A percentile compares a stretch with the other conserved stretches of the same genome.
Evolutionary conservation across 53 echinoderm and acorn worm genomes (phyloP).

Genomic region (Hippasteria phrygiana): DNA sequence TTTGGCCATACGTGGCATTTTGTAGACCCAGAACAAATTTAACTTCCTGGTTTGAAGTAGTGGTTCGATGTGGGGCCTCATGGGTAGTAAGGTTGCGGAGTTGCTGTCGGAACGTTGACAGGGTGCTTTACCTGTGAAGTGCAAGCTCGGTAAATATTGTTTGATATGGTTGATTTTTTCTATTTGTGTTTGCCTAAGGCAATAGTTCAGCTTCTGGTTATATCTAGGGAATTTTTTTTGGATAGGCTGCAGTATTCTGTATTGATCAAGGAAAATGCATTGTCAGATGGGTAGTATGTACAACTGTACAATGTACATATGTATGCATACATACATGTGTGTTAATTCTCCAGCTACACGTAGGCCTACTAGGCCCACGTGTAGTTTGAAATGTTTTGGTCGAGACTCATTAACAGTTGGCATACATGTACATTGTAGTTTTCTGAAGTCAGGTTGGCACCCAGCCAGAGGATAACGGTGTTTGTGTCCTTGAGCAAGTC

Average conservation of each 20-base stretch:
- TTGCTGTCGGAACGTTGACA: not conserved
- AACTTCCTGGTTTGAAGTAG: not conserved
- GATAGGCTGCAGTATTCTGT: too few relatives aligned
- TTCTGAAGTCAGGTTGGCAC: too few relatives aligned
- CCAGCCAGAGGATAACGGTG: too few relatives aligned
- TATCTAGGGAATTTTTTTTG: too few relatives aligned
- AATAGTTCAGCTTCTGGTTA: not conserved
- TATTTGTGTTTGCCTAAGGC: not conserved
- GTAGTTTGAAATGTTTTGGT: not conserved
- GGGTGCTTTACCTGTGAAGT: not conserved
- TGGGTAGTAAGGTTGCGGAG: not conserved
- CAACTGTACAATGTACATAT: too few relatives aligned
- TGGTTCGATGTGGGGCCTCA: not conserved
- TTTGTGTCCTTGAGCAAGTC: too few relatives aligned
- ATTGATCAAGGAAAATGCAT: too few relatives aligned
- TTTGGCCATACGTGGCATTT: not conserved
- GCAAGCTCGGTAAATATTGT: slow-evolving; percentile 5
- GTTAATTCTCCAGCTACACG: too few relatives aligned
- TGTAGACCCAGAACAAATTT: not conserved
- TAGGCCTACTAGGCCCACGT: not conserved
- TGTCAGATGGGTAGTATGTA: too few relatives aligned
- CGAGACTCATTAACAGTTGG: not conserved
- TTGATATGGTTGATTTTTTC: not conserved
- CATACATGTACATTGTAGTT: too few relatives aligned
- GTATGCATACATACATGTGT: too few relatives aligned